These are phyloP conservation scores for Lithobates sylvaticus DNA, from an alignment of 2,797 vertebrate species.

Conservation along the genomic window DNA sequence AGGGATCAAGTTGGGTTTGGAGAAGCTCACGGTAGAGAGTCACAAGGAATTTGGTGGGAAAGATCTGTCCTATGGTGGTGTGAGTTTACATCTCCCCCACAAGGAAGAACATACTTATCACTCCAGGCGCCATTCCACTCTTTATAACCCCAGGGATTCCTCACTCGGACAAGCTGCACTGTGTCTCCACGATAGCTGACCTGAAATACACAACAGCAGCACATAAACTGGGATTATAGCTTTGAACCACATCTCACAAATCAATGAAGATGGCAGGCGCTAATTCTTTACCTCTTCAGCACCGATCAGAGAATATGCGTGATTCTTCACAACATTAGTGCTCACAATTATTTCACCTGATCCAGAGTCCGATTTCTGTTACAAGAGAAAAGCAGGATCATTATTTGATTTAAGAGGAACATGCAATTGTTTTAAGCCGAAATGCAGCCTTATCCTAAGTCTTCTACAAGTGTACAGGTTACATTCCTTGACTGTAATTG, in stretches of 20 bases:
- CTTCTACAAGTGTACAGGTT: too few species aligned
- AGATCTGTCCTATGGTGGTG: too few species aligned
- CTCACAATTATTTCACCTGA: conserved; percentile 80
- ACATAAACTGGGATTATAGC: too few species aligned
- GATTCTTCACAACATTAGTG: conserved; percentile 83
- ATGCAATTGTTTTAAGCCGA: too few species aligned
- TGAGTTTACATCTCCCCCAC: too few species aligned
- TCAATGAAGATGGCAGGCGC: too few species aligned
- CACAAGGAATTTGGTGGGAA: too few species aligned
- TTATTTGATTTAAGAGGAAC: not conserved
- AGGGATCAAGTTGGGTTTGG: too few species aligned
- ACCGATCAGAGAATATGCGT: conserved; percentile 85
- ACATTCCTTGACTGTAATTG: too few species aligned
- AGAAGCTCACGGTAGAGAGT: too few species aligned
- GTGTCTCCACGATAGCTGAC: conserved; percentile 73
- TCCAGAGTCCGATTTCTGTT: not conserved
- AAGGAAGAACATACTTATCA: conserved; percentile 78
- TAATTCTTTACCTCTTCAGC: conserved; percentile 77
- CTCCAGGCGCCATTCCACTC: conserved; percentile 94
- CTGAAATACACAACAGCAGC: conserved; percentile 67
- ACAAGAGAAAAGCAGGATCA: not conserved
- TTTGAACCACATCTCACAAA: too few species aligned
- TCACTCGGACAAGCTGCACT: conserved; percentile 85
- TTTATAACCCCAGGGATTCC: conserved; percentile 91
- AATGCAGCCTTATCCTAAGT: too few species aligned